Evolutionary conservation across 2,797 vertebrate genomes (phyloP), one percentile per base, ranked within the genome.

Genomic region (Cynopterus sphinx): DNA sequence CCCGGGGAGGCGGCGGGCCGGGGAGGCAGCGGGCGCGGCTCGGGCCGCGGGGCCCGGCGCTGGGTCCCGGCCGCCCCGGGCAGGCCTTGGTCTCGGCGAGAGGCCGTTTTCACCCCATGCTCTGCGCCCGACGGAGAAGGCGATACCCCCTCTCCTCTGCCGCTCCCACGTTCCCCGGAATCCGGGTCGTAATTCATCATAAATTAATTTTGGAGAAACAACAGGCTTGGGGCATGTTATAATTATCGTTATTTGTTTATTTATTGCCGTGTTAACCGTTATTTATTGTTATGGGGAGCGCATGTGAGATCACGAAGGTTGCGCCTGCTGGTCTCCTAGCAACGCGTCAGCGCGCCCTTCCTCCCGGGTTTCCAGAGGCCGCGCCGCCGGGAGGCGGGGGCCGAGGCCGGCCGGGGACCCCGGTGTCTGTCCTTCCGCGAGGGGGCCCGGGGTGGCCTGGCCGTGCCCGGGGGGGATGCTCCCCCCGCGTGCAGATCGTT

Each of bases 181-280:
- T 98, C 93, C 89, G 94, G 98, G 96, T 92, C 73, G 53, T 98
- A 98, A 98, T 98, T 98, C 96, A 98, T 98, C 98, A 98, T 98
- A 98, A 98, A 98, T 98, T 98, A 98, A 98, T 98, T 98, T 91
- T 96, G 96, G 97, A 97, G 97, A 96, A 98, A 98, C 97, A 98
- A 97, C 97, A 98, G 98, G 97, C 98, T 98, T 97, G 98, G 97
- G 98, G 98, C 98, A 98, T 96, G 96, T 98, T 98, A 98, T 98
- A 98, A 98, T 98, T 98, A 98, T 98, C 98, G 98, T 97, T 98
- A 98, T 98, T 98, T 98, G 98, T 98, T 98, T 98, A 98, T 98
- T 98, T 98, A 98, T 98, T 98, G 98, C 97, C 95, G 33, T 91
- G 96, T 97, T 98, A 97, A 97, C 95, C 95, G 53, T 97, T 98